phyloP scores from a whole-genome alignment of 2,888 invertebrate species.

The Machimus rusticus region DNA sequence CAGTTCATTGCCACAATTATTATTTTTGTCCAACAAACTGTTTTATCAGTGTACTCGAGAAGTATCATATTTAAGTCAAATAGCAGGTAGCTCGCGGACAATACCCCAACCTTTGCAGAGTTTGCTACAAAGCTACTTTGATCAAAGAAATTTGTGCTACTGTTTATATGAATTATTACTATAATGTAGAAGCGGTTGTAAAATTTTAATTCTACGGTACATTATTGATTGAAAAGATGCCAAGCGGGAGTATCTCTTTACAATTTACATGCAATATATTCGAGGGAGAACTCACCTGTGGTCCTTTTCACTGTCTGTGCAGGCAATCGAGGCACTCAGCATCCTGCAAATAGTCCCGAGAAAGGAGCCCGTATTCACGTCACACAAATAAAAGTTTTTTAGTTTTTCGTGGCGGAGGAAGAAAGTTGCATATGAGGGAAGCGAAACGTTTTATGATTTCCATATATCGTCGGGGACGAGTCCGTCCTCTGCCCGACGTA shows the following conservation, averaged over 20 bases:
- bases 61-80: too few species aligned
- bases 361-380: constrained; percentile 3
- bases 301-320: background rate
- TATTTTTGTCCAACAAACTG: too few species aligned
- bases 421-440: background rate
- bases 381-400: constrained; percentile 9
- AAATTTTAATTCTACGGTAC: background rate
- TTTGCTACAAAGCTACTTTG: too few species aligned
- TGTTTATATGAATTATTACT: background rate
- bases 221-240: background rate
- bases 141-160: too few species aligned
- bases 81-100: too few species aligned
- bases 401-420: background rate
- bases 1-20: too few species aligned
- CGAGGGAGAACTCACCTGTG: background rate
- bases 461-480: background rate
- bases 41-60: too few species aligned
- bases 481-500: background rate
- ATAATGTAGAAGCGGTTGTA: background rate
- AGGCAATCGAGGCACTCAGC: background rate
- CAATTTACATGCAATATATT: background rate
- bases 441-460: constrained; percentile 8
- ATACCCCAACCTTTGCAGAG: too few species aligned
- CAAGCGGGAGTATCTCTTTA: background rate
- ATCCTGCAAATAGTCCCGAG: background rate